Evolutionary conservation across 2,888 invertebrate species (phyloP), one percentile per base, ranked within the genome.

Genomic region (Rotaria sp.): DNA sequence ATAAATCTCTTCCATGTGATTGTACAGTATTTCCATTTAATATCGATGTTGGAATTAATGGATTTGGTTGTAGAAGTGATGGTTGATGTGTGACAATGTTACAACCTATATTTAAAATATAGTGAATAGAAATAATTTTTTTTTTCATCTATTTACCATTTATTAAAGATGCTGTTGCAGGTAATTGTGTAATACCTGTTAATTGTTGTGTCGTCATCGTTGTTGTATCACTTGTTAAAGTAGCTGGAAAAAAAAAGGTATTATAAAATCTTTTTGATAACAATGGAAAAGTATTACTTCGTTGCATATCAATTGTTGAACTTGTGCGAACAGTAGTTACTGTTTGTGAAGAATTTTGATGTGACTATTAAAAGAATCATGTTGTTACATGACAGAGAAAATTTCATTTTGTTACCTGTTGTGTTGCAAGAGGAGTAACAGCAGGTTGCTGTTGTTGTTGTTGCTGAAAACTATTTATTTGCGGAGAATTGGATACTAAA

Each of bases 131-230:
- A 10, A 67, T 67, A 67, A 67, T 13, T 10, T 30, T 15, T 30
- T 24, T 10, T 8, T 26, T 11, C n/a, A n/a, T n/a, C 13, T 26
- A 24, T 80, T 80, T 80, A 80, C 45, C 45, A 45, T 41, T 80
- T 0, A 80, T 3, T 45, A 80, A n/a, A 26, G 80, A 80, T 45
- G 80, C 5, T 13, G 80, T 80, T 45, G 80, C n/a, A 26, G 80
- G 45, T n/a, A 80, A 13, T 26, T 75, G 38, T 41, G 75, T 41
- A 7, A 41, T 41, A 45, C 75, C 75, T 24, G 75, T 41, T 15
- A 75, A 24, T 80, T 41, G 80, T 13, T 80, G 80, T n/a, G 80
- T 80, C 45, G 67, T 67, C 35, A 35, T 67, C 15, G 67, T 67
- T 67, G 67, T 67, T 5, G 80, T 80, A 41, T 80, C 45, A 45